Conservation (phyloP, 2,797 vertebrate genomes). For the Tapirus indicus region DNA sequence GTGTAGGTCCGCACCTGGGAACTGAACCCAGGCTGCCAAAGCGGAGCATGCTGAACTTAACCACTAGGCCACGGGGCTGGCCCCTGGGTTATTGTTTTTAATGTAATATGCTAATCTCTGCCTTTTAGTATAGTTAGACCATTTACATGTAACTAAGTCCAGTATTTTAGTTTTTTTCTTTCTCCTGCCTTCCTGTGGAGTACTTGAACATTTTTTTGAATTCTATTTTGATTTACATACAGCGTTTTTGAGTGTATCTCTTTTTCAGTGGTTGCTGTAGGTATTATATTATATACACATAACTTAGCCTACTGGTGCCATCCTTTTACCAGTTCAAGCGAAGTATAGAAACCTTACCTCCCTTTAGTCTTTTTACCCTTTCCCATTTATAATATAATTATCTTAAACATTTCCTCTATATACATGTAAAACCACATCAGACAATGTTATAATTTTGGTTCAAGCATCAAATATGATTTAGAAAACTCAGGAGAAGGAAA, state of each 20-base stretch:
- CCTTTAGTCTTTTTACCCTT: neutral
- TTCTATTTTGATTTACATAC: neutral
- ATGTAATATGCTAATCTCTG: neutral
- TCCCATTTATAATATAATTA: neutral
- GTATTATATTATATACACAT: neutral
- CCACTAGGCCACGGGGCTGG: too few species aligned
- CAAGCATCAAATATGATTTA: slow-evolving; percentile 31
- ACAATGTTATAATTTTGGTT: slow-evolving; percentile 18
- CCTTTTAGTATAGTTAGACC: slow-evolving; percentile 8
- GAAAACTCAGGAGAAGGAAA: slow-evolving; percentile 42
- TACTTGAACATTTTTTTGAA: neutral
- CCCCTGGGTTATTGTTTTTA: neutral
- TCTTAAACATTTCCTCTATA: neutral
- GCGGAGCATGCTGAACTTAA: too few species aligned
- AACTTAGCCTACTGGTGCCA: neutral
- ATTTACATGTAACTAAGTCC: neutral
- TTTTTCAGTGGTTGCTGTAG: neutral
- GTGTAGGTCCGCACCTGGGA: too few species aligned
- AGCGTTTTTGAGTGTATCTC: neutral
- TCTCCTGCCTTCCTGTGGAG: neutral
- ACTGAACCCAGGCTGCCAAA: too few species aligned
- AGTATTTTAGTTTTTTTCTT: neutral
- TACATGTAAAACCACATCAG: slow-evolving; percentile 15
- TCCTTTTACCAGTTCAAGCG: neutral
- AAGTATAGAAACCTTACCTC: neutral